Conservation (phyloP, 2,113 vertebrate species). For the Hippocampus abdominalis region DNA sequence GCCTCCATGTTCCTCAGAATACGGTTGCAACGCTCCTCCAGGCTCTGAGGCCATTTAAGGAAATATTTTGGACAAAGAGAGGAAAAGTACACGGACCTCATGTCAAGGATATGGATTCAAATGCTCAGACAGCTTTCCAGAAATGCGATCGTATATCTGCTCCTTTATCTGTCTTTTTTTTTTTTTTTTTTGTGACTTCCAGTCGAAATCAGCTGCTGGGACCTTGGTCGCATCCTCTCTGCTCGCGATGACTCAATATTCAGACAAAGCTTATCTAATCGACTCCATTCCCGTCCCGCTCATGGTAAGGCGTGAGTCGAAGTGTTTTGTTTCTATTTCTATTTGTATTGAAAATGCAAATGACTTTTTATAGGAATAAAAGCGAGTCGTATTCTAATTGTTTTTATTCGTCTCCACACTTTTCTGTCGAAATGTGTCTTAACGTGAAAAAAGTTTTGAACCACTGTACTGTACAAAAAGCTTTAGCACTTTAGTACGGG, state of each 20-base stretch:
- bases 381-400: too few species aligned
- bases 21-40: constrained; percentile 74
- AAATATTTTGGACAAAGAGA: not conserved
- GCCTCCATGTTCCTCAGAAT: constrained; percentile 85
- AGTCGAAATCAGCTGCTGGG: constrained; percentile 17
- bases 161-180: constrained; percentile 37
- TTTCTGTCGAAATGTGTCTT: too few species aligned
- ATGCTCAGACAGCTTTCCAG: too few species aligned
- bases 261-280: constrained; percentile 63
- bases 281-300: constrained; percentile 21
- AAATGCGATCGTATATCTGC: not conserved
- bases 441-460: too few species aligned
- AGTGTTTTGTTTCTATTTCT: too few species aligned
- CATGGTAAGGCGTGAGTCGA: not conserved
- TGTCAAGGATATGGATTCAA: not conserved
- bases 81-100: not conserved
- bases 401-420: too few species aligned
- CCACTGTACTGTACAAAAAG: too few species aligned
- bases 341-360: too few species aligned
- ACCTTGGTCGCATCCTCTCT: constrained; percentile 56
- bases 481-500: too few species aligned
- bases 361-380: too few species aligned
- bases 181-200: constrained; percentile 32
- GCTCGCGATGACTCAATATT: constrained; percentile 35
- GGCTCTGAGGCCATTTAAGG: constrained; percentile 65